phyloP scores from a whole-genome alignment of 2,113 vertebrate genomes.

The Mobula hypostoma region DNA sequence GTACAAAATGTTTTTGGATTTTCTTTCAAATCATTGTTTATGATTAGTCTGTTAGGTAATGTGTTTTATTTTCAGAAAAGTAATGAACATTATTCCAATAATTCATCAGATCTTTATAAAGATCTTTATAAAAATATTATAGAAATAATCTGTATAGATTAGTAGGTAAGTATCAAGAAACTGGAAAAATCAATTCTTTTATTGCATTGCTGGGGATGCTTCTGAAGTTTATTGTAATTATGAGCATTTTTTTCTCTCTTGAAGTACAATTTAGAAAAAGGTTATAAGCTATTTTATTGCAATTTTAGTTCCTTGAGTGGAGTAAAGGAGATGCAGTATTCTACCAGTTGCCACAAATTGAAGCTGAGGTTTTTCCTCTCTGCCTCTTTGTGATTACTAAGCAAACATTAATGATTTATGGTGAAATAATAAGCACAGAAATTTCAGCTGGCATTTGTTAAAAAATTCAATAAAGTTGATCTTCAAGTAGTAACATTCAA shows the following conservation, averaged over 20 bases:
- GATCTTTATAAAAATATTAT: no score
- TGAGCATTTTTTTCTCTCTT: background rate
- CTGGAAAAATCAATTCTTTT: no score
- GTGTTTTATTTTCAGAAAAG: background rate
- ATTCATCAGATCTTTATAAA: background rate
- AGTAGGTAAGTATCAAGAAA: background rate
- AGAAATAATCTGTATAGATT: background rate
- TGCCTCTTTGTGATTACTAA: constrained; percentile 13
- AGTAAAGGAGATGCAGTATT: background rate
- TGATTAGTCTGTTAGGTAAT: background rate
- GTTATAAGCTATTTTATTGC: background rate
- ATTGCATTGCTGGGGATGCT: background rate
- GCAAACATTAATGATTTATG: constrained; percentile 31
- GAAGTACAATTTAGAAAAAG: background rate
- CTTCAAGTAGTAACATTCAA: constrained; percentile 9
- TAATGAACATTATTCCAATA: background rate
- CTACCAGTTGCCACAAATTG: background rate
- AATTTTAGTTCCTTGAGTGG: background rate
- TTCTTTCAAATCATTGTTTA: background rate
- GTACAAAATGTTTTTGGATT: no score
- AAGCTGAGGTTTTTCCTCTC: background rate
- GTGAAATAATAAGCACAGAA: constrained; percentile 4
- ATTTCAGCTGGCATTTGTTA: background rate
- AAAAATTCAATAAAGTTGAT: background rate
- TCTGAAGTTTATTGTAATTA: background rate